Conservation (phyloP, 2,797 vertebrate species). For the Bufotes viridis region DNA sequence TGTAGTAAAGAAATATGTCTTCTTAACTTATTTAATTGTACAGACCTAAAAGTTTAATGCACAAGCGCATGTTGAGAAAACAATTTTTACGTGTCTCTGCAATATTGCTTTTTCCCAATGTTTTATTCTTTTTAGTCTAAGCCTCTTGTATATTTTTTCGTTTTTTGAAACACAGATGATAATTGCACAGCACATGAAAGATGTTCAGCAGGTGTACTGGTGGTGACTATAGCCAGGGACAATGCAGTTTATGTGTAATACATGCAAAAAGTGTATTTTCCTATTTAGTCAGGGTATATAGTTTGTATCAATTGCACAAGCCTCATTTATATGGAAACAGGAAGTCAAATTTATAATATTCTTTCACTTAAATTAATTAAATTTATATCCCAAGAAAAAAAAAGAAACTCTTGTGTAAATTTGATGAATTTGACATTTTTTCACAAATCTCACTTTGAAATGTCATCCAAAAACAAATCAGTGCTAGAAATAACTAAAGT, state of each 20-base stretch:
- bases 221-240: neutral
- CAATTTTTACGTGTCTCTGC: constrained; percentile 77
- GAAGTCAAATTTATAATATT: neutral
- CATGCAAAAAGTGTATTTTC: neutral
- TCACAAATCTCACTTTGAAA: neutral
- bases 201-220: neutral
- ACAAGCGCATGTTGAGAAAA: constrained; percentile 72
- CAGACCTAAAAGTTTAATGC: constrained; percentile 75
- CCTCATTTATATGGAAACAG: neutral
- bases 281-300: neutral
- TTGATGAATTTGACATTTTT: neutral
- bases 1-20: constrained; percentile 88
- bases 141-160: neutral
- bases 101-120: constrained; percentile 66
- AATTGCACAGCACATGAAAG: constrained; percentile 25
- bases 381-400: neutral
- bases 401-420: neutral
- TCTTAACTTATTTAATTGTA: constrained; percentile 86
- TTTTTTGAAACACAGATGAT: constrained; percentile 14
- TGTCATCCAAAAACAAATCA: neutral
- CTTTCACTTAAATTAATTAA: neutral
- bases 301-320: neutral
- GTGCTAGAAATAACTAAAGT: neutral
- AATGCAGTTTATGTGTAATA: neutral
- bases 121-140: neutral